Evolutionary conservation across 1,140 invertebrate species (phyloP), one percentile per base, ranked within the genome.

Genomic region (Diprion similis): DNA sequence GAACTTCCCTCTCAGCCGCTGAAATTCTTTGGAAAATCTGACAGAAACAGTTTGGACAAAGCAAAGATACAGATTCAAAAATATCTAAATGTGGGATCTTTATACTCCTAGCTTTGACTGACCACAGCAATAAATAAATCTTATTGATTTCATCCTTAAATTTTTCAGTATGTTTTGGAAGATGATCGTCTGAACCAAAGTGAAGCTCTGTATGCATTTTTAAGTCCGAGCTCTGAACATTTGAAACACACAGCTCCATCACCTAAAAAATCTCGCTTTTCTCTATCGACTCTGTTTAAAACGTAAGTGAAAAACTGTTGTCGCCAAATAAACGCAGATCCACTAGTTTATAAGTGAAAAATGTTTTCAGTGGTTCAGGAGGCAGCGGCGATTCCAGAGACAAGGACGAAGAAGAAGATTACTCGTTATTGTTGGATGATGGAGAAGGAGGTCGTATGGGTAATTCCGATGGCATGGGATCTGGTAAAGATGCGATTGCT

Each of bases 151-250:
- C 64, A 18, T 69, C 46, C 19, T 77, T 17, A 72, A 48, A 76
- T 73, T 80, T 89, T 88, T 76, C 79, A 96, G 95, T 94, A 93
- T 82, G 92, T 97, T 72, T 89, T 96, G 82, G 94, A 95, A 86
- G 95, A 97, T 83, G 95, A 96, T 69, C 90, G 92, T 77, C 87
- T 97, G 71, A 95, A 95, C 87, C 94, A 95, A 88, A 95, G 95
- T 84, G 96, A 97, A 87, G 94, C 95, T 47, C 89, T 97, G 71
- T 97, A 96, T 84, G 92, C 93, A 73, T 97, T 97, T 86, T 89
- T 98, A 7, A 96, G 95, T 84, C 95, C 96, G 8, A 96, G 94
- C 82, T 96, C 95, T 0, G 95, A 96, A 81, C 94, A 95, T 83
- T 88, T 97, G 19, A 95, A 96, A 83, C 93, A 95, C 81, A 91